A percentile compares a stretch with the other conserved stretches of the same genome.
These are phyloP conservation scores for Proteles cristata DNA, from an alignment of 2,113 vertebrate genomes.

Conservation along the genomic window DNA sequence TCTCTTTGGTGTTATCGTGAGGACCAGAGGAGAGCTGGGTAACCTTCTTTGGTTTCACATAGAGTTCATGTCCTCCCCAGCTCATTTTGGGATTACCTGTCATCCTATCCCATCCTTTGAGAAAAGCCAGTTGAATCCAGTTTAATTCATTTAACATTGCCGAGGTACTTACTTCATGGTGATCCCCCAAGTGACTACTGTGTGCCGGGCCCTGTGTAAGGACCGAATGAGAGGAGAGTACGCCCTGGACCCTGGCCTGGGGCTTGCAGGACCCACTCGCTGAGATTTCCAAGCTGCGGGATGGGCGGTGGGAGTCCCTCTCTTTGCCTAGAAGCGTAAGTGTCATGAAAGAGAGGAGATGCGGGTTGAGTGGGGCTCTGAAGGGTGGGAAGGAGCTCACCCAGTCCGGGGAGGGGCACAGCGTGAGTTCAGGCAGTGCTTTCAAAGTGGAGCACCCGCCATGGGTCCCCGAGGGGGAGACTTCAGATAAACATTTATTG, in stretches of 20 bases:
- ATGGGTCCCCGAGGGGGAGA: background rate
- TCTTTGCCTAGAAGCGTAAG: background rate
- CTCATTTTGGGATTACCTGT: background rate
- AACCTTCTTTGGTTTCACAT: background rate
- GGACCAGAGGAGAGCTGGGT: background rate
- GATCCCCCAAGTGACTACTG: background rate
- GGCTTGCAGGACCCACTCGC: fast-evolving
- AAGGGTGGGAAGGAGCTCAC: background rate
- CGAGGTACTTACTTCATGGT: background rate
- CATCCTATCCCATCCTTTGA: background rate
- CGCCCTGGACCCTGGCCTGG: background rate
- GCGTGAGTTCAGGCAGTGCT: background rate
- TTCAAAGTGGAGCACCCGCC: background rate
- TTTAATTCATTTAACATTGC: background rate
- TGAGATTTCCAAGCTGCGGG: background rate
- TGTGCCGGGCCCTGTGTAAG: background rate
- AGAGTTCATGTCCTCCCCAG: background rate
- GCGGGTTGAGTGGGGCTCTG: background rate
- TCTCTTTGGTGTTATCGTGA: background rate
- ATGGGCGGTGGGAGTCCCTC: background rate
- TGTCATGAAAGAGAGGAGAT: background rate
- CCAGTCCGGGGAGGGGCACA: fast-evolving
- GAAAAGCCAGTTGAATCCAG: background rate
- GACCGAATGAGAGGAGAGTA: background rate
- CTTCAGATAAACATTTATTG: background rate